A percentile compares a stretch with the other conserved stretches of the same genome.
Conservation (phyloP, 64 coral and sea anemone species). For the Montipora cactus region DNA sequence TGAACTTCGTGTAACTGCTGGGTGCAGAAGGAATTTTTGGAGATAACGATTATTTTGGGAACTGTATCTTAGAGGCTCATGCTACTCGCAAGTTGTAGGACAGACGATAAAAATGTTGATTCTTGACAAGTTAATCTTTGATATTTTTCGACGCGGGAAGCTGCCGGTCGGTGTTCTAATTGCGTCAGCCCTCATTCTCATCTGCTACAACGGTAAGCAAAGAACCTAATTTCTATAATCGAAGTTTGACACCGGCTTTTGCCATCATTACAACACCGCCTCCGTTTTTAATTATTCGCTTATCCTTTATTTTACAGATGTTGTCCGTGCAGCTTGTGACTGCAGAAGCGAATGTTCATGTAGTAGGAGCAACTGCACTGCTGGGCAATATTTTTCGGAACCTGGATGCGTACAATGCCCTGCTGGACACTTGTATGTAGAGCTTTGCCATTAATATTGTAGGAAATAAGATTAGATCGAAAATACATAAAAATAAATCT, state of each 20-base stretch:
- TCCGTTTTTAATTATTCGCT: not conserved
- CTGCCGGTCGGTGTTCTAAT: not conserved
- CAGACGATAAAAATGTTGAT: constrained; percentile 6
- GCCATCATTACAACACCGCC: not conserved
- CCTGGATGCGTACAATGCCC: constrained; percentile 85
- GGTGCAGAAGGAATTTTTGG: constrained; percentile 87
- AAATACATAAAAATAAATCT: too few species aligned
- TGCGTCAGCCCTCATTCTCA: not conserved
- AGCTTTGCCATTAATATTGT: not conserved
- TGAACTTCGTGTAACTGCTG: constrained; percentile 30
- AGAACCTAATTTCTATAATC: not conserved
- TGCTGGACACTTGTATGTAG: constrained; percentile 91
- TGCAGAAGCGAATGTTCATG: constrained; percentile 88
- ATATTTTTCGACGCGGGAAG: constrained; percentile 14
- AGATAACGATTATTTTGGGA: not conserved
- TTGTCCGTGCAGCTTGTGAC: constrained; percentile 65
- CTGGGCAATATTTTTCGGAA: constrained; percentile 75
- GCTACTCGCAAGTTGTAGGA: not conserved
- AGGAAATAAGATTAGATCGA: too few species aligned
- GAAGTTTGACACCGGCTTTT: constrained; percentile 27
- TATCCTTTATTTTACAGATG: constrained; percentile 50
- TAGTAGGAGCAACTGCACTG: constrained; percentile 84
- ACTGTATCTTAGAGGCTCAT: constrained; percentile 5
- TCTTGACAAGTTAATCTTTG: constrained; percentile 18
- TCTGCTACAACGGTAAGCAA: constrained; percentile 44